These are phyloP conservation scores for Scomberomorus guttatus DNA, from an alignment of 2,797 vertebrate genomes.

Conservation along the genomic window DNA sequence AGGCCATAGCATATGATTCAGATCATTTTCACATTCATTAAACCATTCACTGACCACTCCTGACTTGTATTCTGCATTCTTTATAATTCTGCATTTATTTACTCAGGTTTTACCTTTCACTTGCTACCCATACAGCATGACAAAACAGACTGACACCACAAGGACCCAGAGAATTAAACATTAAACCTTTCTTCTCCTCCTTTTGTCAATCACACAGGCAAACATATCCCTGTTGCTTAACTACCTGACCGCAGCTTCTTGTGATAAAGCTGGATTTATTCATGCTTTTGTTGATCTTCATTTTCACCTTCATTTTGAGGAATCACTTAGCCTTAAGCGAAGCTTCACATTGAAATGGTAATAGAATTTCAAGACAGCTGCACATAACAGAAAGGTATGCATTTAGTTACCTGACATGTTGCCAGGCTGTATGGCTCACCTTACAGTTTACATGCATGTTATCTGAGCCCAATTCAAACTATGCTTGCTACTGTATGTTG, in stretches of 20 bases:
- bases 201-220: not conserved
- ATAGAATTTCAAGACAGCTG: not conserved
- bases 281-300: not conserved
- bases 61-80: too few relatives aligned
- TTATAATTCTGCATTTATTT: too few relatives aligned
- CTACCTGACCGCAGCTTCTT: too few relatives aligned
- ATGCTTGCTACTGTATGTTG: not conserved
- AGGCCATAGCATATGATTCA: too few relatives aligned
- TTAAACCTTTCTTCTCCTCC: not conserved
- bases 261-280: not conserved
- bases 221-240: too few relatives aligned
- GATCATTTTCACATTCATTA: too few relatives aligned
- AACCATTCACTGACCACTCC: too few relatives aligned
- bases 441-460: not conserved
- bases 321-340: not conserved
- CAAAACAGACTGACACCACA: too few relatives aligned
- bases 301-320: not conserved
- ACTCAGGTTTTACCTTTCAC: too few relatives aligned
- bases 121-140: too few relatives aligned
- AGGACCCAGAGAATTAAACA: too few relatives aligned
- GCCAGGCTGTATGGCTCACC: not conserved
- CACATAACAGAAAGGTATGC: not conserved
- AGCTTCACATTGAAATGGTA: not conserved
- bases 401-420: not conserved
- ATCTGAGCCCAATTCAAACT: not conserved